phyloP scores from a whole-genome alignment of 2,888 invertebrate genomes.

The Fragum fragum region DNA sequence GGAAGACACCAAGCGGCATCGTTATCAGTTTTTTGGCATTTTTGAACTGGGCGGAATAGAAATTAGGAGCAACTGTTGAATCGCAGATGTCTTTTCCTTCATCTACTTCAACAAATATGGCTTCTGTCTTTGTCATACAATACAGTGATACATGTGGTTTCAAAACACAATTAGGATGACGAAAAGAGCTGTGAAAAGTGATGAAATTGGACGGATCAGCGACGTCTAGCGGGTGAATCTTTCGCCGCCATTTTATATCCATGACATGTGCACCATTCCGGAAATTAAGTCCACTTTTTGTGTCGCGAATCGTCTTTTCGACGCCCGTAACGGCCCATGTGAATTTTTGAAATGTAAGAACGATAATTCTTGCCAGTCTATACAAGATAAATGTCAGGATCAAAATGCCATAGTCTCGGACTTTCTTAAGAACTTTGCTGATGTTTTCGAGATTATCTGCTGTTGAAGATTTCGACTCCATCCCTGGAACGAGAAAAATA shows the following conservation, averaged over 20 bases:
- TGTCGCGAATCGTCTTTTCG: slow-evolving; percentile 78
- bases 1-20: slow-evolving; percentile 82
- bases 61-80: slow-evolving; percentile 61
- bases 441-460: slow-evolving; percentile 77
- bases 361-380: slow-evolving; percentile 74
- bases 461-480: slow-evolving; percentile 67
- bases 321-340: slow-evolving; percentile 82
- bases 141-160: slow-evolving; percentile 79
- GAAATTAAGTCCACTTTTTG: slow-evolving; percentile 78
- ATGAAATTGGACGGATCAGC: slow-evolving; percentile 80
- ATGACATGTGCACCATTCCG: slow-evolving; percentile 82
- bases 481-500: slow-evolving; percentile 49
- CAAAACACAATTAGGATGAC: slow-evolving; percentile 80
- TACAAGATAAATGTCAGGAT: slow-evolving; percentile 77
- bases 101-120: slow-evolving; percentile 80
- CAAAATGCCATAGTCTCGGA: slow-evolving; percentile 78
- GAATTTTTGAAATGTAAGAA: slow-evolving; percentile 80
- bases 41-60: slow-evolving; percentile 79
- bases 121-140: slow-evolving; percentile 80
- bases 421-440: slow-evolving; percentile 77
- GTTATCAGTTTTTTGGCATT: slow-evolving; percentile 78
- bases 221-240: slow-evolving; percentile 75
- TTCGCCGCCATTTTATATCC: slow-evolving; percentile 80
- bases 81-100: slow-evolving; percentile 74
- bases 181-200: slow-evolving; percentile 78